Percentiles rank a stretch among this genome's conserved stretches.
These are phyloP conservation scores for Xestoiulus laeticollis DNA, from an alignment of 2,888 invertebrate species.

Conservation along the genomic window DNA sequence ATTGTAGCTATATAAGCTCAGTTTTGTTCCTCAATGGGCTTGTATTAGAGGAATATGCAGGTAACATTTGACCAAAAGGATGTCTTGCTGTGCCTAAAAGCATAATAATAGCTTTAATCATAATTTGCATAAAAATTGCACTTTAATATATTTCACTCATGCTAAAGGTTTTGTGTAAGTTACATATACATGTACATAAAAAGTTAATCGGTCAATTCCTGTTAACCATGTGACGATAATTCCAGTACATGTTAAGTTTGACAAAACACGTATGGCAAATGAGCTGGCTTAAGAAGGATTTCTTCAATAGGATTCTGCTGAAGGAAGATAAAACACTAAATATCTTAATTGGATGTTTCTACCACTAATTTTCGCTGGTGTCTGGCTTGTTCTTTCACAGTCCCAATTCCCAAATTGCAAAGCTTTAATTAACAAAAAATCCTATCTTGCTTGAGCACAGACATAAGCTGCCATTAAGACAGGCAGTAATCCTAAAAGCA, in stretches of 20 bases:
- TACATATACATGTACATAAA: too few relatives aligned
- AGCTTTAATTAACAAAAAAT: neutral
- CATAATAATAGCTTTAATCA: neutral
- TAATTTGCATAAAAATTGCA: neutral
- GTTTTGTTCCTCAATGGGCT: neutral
- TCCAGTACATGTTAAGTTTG: neutral
- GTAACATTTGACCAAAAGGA: neutral
- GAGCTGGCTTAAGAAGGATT: neutral
- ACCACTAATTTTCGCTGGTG: neutral
- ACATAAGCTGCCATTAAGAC: neutral
- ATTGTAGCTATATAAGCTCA: neutral
- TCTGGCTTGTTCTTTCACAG: neutral
- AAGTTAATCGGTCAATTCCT: neutral
- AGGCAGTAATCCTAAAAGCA: neutral
- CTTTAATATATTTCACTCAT: neutral
- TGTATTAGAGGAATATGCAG: neutral
- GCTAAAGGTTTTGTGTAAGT: too few relatives aligned
- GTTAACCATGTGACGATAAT: neutral
- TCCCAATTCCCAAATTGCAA: neutral
- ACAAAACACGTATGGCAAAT: neutral
- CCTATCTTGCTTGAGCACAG: neutral
- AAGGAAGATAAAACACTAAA: slow-evolving; percentile 15
- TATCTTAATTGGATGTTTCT: slow-evolving; percentile 32
- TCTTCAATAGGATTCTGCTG: neutral
- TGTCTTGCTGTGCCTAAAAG: neutral